Conservation (phyloP, 2,113 vertebrate genomes). For the Laticauda colubrina region DNA sequence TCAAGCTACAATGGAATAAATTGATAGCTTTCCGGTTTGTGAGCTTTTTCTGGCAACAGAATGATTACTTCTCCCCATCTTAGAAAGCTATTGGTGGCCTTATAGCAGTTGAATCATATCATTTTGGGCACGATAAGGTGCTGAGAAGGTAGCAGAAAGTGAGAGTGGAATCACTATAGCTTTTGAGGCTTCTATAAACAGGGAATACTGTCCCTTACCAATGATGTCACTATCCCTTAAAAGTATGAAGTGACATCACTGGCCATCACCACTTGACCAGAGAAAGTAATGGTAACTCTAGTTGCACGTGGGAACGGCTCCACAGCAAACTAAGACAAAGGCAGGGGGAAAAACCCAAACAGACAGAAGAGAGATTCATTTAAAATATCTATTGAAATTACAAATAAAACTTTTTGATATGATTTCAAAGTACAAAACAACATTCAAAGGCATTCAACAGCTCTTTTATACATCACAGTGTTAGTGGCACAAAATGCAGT, state of each 20-base stretch:
- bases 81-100: not conserved
- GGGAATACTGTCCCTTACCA: not conserved
- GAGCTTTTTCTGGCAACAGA: not conserved
- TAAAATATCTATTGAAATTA: conserved; percentile 78
- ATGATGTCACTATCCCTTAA: not conserved
- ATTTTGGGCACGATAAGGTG: not conserved
- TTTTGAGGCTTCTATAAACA: not conserved
- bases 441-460: conserved; percentile 73
- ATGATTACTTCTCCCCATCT: not conserved
- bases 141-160: not conserved
- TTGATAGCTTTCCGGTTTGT: not conserved
- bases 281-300: not conserved
- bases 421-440: conserved; percentile 74
- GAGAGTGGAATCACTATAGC: not conserved
- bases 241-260: not conserved
- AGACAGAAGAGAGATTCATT: conserved; percentile 56
- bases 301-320: not conserved
- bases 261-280: not conserved
- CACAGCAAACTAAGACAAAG: not conserved
- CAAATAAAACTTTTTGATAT: conserved; percentile 67
- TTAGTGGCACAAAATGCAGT: conserved; percentile 80
- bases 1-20: not conserved
- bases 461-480: conserved; percentile 86
- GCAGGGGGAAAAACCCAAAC: not conserved
- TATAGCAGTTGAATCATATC: not conserved